Base-by-base conservation (phyloP, 2,113 vertebrate genomes). In the Pungitius pungitius region DNA sequence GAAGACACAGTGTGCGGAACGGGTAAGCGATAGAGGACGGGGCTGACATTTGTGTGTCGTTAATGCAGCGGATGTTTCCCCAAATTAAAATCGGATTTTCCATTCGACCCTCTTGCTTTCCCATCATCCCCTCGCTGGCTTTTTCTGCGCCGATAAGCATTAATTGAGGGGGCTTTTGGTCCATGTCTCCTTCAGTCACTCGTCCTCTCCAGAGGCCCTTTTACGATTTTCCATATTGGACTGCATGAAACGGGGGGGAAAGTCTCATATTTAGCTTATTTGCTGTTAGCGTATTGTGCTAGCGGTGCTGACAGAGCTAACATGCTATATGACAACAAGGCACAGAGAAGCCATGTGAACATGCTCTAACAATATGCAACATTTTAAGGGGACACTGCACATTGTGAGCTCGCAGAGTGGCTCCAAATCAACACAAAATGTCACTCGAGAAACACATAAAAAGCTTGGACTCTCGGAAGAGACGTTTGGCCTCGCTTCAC, bases 181-280 rank as follows among this genome's bases (percentile, higher is more conserved):
- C 61, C 35, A 20, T 66, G 33, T 43, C 20, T 65, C 24, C 72
- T n/a, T 59, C 26, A 60, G 51, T 67, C n/a, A 54, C 45, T 30
- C 1, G 12, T 47, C 27, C 30, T 63, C 55, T 26, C 15, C 45
- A 52, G 35, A 66, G 26, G 57, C 60, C 22, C n/a, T n/a, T 57
- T 14, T 8, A 6, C 27, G 54, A 45, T 49, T n/a, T 49, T 18
- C 1, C 6, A 55, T 51, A 22, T 51, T 47, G 20, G 2, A 47
- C 6, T 17, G 42, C 42, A 17, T 43, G 42, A 47, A 14, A 26
- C 8, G 18, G 37, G 39, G 24, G 17, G n/a, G n/a, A n/a, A n/a
- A 26, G 10, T 45, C 13, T 30, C 8, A 63, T 33, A 60, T 39
- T 22, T 60, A 15, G 12, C 22, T 33, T 57, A 24, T 24, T 5